Evolutionary conservation across 2,888 invertebrate genomes (phyloP), one percentile per base, ranked within the genome.

Genomic region (Coenonympha arcania): DNA sequence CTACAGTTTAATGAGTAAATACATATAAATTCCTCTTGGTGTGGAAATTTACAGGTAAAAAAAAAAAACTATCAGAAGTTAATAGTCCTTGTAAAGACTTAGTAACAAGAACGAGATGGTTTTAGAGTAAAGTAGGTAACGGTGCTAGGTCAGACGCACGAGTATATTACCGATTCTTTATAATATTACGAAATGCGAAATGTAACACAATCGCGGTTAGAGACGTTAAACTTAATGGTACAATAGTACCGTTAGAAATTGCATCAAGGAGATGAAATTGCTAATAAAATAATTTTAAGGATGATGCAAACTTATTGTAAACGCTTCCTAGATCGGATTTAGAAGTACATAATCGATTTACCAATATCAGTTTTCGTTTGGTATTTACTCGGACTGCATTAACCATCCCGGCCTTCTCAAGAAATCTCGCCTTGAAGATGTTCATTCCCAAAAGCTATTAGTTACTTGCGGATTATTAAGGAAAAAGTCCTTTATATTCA

Each of bases 111-210:
- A n/a, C n/a, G n/a, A n/a, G n/a, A n/a, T n/a, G n/a, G n/a, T n/a
- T 26, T 47, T 50, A 47, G 20, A 20, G 47, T 39, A 19, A 54
- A 54, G 47, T 50, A 54, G 46, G 53, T 28, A 47, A 54, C 47
- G 20, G 47, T 47, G 47, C 50, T 44, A 54, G 53, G 53, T 54
- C 53, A 54, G 45, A 19, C 42, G 36, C n/a, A n/a, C n/a, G n/a
- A n/a, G n/a, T 30, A 53, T 34, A 34, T 54, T 54, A 34, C 39
- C 28, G 22, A 40, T 42, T 42, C 37, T 50, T n/a, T n/a, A n/a
- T 50, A 43, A 47, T 34, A 40, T 39, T 37, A 34, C 19, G n/a
- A 33, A 13, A 49, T 41, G 42, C 22, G 13, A 8, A 22, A 37
- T 13, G 6, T n/a, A n/a, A n/a, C 3, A 8, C 5, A 8, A 11